Base-by-base conservation (phyloP, 2,797 vertebrate species). In the Sebastes vulpes region DNA sequence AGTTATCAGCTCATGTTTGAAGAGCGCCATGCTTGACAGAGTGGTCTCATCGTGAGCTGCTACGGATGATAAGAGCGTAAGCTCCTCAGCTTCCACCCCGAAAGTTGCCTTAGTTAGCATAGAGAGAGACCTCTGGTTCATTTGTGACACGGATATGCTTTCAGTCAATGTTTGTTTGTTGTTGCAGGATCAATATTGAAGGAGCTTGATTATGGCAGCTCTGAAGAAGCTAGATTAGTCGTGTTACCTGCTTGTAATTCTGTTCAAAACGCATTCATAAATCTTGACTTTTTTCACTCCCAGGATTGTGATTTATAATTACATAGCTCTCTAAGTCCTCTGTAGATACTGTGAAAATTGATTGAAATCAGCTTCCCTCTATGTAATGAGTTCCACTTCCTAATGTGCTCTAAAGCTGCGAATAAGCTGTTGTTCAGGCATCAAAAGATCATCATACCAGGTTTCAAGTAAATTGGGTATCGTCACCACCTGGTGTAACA, bases 1-100 rank as follows among this genome's bases (percentile, higher is more conserved):
- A 91, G 84, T 93, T 94, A 94, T 92, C 90, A 71, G 92, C 89
- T 84, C 32, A 1, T 93, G 93, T 95, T 94, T 94, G 89, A 94
- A 87, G 83, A 94, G 82, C 85, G 81, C 82, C 76, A 26, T 81
- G 86, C 61, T 53, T 82, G 89, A 91, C 89, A 81, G 85, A 90
- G 79, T 83, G 78, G 70, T 80, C 84, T 93, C 82, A 79, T 85
- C 65, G 85, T 85, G 78, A 72, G 79, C 86, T 65, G 84, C 77
- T 75, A 61, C 35, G 70, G 71, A 53, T 74, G 92, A 94, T 93
- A 89, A 92, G 85, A 71, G 64, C 3, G 31, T 68, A 25, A 81
- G 86, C 89, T 59, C 69, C 42, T 3, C 72, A 59, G 74, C 79
- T 50, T 50, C 77, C 69, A 77, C 70, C 11, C 70, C 59, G 61